Evolutionary conservation across 2,888 invertebrate species (phyloP).

Genomic region (Operophtera brumata): DNA sequence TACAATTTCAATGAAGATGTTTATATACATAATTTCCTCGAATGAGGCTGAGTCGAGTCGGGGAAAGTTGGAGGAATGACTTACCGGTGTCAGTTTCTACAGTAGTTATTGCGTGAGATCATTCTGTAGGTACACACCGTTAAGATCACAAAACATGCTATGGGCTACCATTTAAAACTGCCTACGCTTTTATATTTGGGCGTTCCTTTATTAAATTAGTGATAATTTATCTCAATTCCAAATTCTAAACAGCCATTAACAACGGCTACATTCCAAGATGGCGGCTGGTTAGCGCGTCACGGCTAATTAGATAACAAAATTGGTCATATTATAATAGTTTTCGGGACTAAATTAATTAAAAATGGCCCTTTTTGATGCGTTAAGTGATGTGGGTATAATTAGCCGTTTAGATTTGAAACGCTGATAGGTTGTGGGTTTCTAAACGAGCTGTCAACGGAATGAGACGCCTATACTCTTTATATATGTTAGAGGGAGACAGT

Average conservation of each 20-base stretch:
- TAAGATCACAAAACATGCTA: slow-evolving; percentile 23
- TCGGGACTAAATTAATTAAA: slow-evolving; percentile 78
- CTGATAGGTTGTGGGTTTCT: slow-evolving; percentile 67
- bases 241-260: slow-evolving; percentile 55
- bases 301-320: slow-evolving; percentile 78
- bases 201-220: slow-evolving; percentile 41
- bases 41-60: no score
- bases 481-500: slow-evolving; percentile 45
- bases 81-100: no score
- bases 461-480: slow-evolving; percentile 40
- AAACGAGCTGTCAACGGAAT: slow-evolving; percentile 70
- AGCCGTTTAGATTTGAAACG: slow-evolving; percentile 73
- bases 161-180: slow-evolving; percentile 27
- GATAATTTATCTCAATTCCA: slow-evolving; percentile 63
- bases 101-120: no score
- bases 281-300: slow-evolving; percentile 72
- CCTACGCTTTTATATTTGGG: slow-evolving; percentile 31
- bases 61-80: no score
- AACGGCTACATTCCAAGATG: slow-evolving; percentile 63
- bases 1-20: no score
- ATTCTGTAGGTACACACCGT: slow-evolving; percentile 9
- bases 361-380: slow-evolving; percentile 71
- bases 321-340: slow-evolving; percentile 78
- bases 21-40: no score
- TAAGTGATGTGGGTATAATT: slow-evolving; percentile 79